Evolutionary conservation across 1,140 invertebrate species (phyloP), one percentile per base, ranked within the genome.

Genomic region (Matsumurasca onukii): DNA sequence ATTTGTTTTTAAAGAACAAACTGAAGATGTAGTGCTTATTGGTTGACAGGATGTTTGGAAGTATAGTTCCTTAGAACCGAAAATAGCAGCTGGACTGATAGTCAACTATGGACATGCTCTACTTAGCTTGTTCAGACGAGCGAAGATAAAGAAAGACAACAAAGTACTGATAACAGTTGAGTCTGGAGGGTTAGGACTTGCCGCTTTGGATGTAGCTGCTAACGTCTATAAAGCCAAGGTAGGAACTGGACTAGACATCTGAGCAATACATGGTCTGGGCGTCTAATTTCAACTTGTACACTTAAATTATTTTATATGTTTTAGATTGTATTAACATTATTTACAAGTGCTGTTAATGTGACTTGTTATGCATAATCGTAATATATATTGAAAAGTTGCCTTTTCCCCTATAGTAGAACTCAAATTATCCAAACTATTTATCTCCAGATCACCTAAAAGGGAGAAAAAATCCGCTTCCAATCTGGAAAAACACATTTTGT

Each of bases 171-270:
- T 88, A 29, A 87, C 86, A 71, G 84, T 85, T 25, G 85, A 85
- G 25, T 79, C 84, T 57, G 86, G 86, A 30, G 82, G 84, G n/a
- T 76, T 84, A 69, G 85, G 86, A 27, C 73, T 87, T 55, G 85
- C 86, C 61, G 83, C 85, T 13, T 81, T 87, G 22, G 86, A 88
- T 77, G 76, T 88, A 63, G 85, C 85, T 25, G 79, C 81, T 30
- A 86, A 86, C 77, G 80, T 86, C 27, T 87, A 83, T 73, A 81
- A 79, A 75, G 79, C 85, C n/a, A 79, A 86, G 77, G 86, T 86
- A 73, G 49, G n/a, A n/a, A n/a, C n/a, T n/a, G n/a, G 34, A 31
- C 51, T 68, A 49, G 55, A 20, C 5, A 51, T 30, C 64, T 30
- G 29, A 15, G 27, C 31, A 12, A 57, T 15, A 2, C 39, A 68